Conservation (phyloP, 2,797 vertebrate genomes). For the Galagoides demidoff region DNA sequence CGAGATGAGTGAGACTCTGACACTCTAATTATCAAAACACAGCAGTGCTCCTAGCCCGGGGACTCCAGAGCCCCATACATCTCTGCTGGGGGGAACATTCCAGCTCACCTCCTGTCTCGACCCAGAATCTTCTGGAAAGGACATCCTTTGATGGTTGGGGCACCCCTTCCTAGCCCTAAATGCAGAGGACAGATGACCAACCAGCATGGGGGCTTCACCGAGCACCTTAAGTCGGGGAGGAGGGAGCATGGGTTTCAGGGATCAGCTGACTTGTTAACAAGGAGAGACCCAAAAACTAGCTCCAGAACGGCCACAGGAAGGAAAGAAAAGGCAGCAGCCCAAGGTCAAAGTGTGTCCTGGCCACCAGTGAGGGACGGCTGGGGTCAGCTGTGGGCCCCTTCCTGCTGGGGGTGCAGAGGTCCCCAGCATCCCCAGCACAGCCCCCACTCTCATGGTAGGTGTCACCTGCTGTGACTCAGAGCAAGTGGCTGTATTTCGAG, state of each 20-base stretch:
- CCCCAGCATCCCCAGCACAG: not conserved
- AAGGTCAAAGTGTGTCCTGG: rapidly evolving
- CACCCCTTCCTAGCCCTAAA: not conserved
- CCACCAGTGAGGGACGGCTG: rapidly evolving
- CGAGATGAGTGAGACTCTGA: rapidly evolving
- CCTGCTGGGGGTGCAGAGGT: not conserved
- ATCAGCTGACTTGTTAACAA: not conserved
- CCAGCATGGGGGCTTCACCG: no score
- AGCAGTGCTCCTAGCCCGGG: not conserved
- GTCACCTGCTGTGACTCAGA: not conserved
- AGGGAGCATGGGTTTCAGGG: rapidly evolving
- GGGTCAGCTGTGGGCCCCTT: not conserved
- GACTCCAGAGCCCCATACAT: rapidly evolving
- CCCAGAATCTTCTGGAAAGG: not conserved
- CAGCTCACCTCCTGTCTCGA: not conserved
- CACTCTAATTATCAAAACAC: rapidly evolving
- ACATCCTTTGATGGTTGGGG: not conserved
- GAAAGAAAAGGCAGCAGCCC: no score
- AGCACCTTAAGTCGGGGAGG: rapidly evolving
- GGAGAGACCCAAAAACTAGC: not conserved
- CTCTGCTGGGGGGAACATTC: rapidly evolving
- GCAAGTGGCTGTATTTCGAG: no score
- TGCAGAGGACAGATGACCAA: not conserved
- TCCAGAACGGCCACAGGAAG: no score
- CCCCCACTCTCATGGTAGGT: rapidly evolving